These are phyloP conservation scores for Dinocampus coccinellae DNA, from an alignment of 2,888 invertebrate species.

Conservation along the genomic window DNA sequence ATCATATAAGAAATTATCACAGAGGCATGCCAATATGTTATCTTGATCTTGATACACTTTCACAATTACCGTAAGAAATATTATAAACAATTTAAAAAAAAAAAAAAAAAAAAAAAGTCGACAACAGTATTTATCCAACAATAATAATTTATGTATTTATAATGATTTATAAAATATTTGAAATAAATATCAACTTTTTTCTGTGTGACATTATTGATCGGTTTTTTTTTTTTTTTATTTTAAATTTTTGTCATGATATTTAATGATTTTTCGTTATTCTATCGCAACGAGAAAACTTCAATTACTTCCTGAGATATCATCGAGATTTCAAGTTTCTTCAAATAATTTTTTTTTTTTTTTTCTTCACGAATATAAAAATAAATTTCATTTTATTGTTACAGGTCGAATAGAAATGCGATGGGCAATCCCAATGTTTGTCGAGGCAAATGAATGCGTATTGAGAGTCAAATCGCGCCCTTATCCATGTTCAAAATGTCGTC, in stretches of 20 bases:
- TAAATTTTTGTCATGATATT: neutral
- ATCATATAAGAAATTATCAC: conserved; percentile 51
- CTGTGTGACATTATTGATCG: neutral
- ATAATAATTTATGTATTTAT: neutral
- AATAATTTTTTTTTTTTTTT: no score
- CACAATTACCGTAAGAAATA: neutral
- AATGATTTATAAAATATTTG: neutral
- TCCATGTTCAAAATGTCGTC: conserved; percentile 27
- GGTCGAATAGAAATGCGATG: neutral
- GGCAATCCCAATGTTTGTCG: neutral
- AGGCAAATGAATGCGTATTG: conserved; percentile 7
- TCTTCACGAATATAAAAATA: neutral
- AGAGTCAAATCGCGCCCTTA: conserved; percentile 21
- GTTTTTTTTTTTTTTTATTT: neutral
- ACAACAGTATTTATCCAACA: neutral
- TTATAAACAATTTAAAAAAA: no score
- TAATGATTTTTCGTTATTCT: neutral
- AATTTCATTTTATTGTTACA: conserved; percentile 21
- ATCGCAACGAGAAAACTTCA: neutral
- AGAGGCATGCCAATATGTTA: conserved; percentile 29
- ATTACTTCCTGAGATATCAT: neutral
- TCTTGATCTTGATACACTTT: conserved; percentile 27
- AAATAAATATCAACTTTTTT: neutral
- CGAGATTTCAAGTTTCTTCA: neutral
- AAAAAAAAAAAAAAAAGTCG: no score